Evolutionary conservation across 2,113 vertebrate species (phyloP), one percentile per base, ranked within the genome.

Genomic region (Bubo blakistoni): DNA sequence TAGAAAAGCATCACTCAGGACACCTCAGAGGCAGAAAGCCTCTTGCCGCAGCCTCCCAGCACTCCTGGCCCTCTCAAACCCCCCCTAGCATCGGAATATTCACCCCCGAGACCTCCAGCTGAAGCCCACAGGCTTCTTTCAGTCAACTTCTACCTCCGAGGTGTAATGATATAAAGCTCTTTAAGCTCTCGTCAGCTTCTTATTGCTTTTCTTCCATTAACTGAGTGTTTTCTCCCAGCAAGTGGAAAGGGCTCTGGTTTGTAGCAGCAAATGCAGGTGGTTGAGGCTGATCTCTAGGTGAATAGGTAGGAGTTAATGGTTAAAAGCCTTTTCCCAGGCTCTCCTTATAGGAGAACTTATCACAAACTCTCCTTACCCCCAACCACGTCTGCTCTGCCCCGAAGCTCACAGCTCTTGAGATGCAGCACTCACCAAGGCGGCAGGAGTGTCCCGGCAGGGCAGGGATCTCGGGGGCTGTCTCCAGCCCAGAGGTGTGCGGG

Each of bases 181-280:
- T 87, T 26, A 51, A 80, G 63, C n/a, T 81, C 61, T 87, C 4
- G 1, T 26, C 49, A 84, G 66, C 54, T 85, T 46, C 58, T 66
- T 70, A 14, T 26, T 82, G 62, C 79, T 94, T 94, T 88, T 88
- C 85, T 94, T 62, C 58, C 42, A n/a, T 52, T 46, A 83, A 58
- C 38, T 65, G 74, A n/a, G 20, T 59, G 61, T 94, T 81, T 91
- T 57, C 69, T 78, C 73, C 70, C 74, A 72, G 63, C 59, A 57
- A 46, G 38, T 71, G 47, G 61, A 67, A 78, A 78, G 57, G 52
- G 46, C 29, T 81, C 32, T 92, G 86, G 54, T 78, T 84, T 83
- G 49, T 72, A 91, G 81, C 52, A 81, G 65, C 65, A 67, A 47
- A 67, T 87, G 49, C n/a, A 46, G 11, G 52, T 4, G 30, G 47